These are phyloP conservation scores for Leptinotarsa defecta DNA, from an alignment of 1,140 invertebrate genomes.

Conservation along the genomic window DNA sequence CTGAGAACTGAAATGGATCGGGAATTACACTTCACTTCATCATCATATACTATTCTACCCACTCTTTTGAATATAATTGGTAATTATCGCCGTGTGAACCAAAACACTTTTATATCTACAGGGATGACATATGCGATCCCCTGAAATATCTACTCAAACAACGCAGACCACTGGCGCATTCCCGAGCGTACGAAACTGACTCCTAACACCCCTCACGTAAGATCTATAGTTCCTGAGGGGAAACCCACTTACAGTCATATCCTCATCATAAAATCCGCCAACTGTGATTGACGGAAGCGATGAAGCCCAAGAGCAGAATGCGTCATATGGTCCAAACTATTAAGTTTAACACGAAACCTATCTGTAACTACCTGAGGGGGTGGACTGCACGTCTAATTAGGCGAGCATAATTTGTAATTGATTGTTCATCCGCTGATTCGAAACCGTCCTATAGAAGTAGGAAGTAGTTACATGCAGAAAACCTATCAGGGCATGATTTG, in stretches of 20 bases:
- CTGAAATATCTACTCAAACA: background rate
- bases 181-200: background rate
- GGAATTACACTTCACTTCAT: constrained; percentile 3
- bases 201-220: background rate
- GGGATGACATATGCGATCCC: constrained; percentile 7
- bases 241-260: background rate
- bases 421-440: constrained; percentile 19
- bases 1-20: background rate
- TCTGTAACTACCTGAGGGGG: background rate
- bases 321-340: constrained; percentile 24
- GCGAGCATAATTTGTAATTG: constrained; percentile 15
- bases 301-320: constrained; percentile 14
- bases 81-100: constrained; percentile 5
- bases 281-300: constrained; percentile 19
- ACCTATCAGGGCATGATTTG: too few species aligned
- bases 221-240: background rate
- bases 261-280: background rate
- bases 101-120: constrained; percentile 9
- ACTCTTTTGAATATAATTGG: constrained; percentile 6
- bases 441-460: background rate
- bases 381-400: constrained; percentile 7
- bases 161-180: background rate
- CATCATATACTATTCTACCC: background rate
- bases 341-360: constrained; percentile 24
- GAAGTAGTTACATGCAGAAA: background rate